Conservation (phyloP, 2,113 vertebrate genomes). For the Strix uralensis region DNA sequence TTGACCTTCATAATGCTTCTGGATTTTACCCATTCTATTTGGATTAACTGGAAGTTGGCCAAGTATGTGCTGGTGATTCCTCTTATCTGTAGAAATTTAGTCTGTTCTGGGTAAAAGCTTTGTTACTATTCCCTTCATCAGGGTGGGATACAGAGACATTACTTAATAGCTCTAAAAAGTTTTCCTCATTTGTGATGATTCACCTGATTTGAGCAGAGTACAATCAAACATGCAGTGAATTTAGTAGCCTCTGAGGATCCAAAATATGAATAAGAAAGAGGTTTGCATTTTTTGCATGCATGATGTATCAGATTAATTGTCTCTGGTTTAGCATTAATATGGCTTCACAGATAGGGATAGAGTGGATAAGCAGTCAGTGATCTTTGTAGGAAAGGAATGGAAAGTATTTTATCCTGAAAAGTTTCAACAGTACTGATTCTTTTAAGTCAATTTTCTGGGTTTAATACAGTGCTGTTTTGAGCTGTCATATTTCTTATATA, state of each 20-base stretch:
- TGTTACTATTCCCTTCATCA: background rate
- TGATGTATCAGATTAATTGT: slow-evolving; percentile 5
- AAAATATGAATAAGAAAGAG: background rate
- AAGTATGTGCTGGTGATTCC: background rate
- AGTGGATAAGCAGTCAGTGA: background rate
- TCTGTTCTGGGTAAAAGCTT: background rate
- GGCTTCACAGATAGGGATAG: background rate
- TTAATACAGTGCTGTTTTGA: background rate
- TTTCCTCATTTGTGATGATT: background rate
- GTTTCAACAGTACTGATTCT: slow-evolving; percentile 3
- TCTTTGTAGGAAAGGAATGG: background rate
- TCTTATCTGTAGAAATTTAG: background rate
- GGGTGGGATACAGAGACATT: background rate
- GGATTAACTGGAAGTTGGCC: background rate
- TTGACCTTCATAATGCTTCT: background rate
- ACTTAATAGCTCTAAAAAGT: background rate
- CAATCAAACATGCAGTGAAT: background rate
- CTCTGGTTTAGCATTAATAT: slow-evolving; percentile 16
- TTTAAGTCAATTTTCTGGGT: slow-evolving; percentile 31
- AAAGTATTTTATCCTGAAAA: slow-evolving; percentile 10
- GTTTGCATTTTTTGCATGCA: background rate
- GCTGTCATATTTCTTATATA: slow-evolving; percentile 11
- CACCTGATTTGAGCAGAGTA: background rate
- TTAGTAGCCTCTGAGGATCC: background rate
- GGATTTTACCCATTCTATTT: background rate